phyloP scores from a whole-genome alignment of 2,888 invertebrate species.

The Apodemia hepburni region DNA sequence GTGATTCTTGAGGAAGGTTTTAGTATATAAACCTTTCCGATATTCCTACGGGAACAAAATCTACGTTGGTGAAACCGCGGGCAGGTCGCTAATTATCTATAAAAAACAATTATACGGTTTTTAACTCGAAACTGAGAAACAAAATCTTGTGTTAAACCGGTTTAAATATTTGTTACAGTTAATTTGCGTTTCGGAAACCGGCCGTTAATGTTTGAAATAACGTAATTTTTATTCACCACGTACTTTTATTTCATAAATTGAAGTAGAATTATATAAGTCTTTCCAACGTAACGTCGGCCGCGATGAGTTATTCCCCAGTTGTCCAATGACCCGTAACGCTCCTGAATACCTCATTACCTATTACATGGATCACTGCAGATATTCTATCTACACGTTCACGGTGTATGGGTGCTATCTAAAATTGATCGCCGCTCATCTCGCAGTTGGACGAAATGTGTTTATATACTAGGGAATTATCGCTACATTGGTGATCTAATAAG shows the following conservation, averaged over 20 bases:
- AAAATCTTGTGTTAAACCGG: too few relatives aligned
- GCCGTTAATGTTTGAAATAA: too few relatives aligned
- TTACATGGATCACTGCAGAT: constrained; percentile 12
- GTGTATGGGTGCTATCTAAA: constrained; percentile 6
- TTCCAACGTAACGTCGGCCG: constrained; percentile 1
- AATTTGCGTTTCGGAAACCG: too few relatives aligned
- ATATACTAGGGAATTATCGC: neutral
- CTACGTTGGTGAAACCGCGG: too few relatives aligned
- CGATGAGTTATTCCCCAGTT: constrained; percentile 6
- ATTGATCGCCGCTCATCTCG: constrained; percentile 5
- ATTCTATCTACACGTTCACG: constrained; percentile 15
- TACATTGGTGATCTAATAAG: neutral
- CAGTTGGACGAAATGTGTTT: neutral
- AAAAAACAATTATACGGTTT: too few relatives aligned
- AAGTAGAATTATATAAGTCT: neutral
- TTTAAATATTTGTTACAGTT: too few relatives aligned
- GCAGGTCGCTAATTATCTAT: too few relatives aligned
- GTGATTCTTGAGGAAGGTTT: too few relatives aligned
- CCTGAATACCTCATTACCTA: constrained; percentile 15
- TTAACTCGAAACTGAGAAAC: too few relatives aligned
- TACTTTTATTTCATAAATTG: neutral
- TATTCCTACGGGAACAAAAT: too few relatives aligned
- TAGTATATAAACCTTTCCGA: too few relatives aligned
- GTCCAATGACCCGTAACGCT: constrained; percentile 7
- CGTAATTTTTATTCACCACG: neutral